A percentile compares a stretch with the other conserved stretches of the same genome.
phyloP scores from a whole-genome alignment of 1,140 invertebrate species.

The Sarcophaga bullata region DNA sequence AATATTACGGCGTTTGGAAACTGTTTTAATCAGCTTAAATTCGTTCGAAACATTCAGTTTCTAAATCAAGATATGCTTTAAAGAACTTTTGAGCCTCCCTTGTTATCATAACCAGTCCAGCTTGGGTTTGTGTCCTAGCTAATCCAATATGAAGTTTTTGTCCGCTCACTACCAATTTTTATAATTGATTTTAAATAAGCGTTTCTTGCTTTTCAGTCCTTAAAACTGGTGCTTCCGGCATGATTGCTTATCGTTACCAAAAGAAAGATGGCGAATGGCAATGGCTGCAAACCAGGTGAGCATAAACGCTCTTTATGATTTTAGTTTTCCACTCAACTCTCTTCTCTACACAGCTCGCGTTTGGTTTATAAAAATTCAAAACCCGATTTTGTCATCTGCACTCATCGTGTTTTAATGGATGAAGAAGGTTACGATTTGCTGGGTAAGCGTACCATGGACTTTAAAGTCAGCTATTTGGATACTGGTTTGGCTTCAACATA shows the following conservation, averaged over 20 bases:
- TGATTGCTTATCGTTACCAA: constrained; percentile 97
- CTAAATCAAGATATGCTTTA: no score
- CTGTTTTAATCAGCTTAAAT: no score
- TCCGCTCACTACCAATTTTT: no score
- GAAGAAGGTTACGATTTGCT: constrained; percentile 96
- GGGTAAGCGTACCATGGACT: constrained; percentile 97
- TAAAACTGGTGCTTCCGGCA: constrained; percentile 97
- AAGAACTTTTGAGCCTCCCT: no score
- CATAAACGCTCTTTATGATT: background rate
- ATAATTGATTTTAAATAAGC: no score
- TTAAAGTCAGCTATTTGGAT: constrained; percentile 95
- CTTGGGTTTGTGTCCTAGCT: background rate
- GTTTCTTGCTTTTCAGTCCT: constrained; percentile 78
- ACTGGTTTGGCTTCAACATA: constrained; percentile 90
- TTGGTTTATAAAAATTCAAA: constrained; percentile 99
- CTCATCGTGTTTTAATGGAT: constrained; percentile 97
- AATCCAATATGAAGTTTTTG: no score
- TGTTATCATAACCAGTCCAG: background rate
- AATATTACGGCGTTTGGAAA: no score
- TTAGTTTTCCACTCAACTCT: background rate
- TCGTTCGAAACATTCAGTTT: no score
- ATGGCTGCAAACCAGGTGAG: constrained; percentile 88
- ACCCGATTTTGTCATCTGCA: constrained; percentile 98
- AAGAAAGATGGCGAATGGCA: constrained; percentile 96
- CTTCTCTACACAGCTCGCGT: constrained; percentile 76